Conservation (phyloP, 2,113 vertebrate genomes). For the Callionymus lyra region DNA sequence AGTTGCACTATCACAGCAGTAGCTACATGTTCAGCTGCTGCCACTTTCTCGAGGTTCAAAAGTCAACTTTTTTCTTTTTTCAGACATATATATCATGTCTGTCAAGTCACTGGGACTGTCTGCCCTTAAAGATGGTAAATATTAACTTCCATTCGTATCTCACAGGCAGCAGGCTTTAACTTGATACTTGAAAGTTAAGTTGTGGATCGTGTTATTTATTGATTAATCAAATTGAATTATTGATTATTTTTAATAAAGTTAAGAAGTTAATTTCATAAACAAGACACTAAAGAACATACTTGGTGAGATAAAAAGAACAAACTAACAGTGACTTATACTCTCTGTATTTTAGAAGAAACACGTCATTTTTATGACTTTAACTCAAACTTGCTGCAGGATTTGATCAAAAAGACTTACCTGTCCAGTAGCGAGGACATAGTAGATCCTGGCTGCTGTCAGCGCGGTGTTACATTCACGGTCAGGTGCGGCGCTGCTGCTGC, state of each 20-base stretch:
- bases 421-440: background rate
- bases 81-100: background rate
- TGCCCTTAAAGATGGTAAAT: background rate
- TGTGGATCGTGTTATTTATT: no score
- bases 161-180: no score
- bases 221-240: background rate
- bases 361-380: background rate
- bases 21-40: background rate
- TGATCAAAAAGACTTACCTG: background rate
- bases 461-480: conserved; percentile 11
- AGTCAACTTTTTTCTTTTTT: background rate
- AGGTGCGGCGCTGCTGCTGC: conserved; percentile 19
- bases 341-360: no score
- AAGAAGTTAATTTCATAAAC: background rate
- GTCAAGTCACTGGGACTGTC: background rate
- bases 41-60: background rate
- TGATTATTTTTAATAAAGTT: no score
- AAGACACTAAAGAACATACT: background rate
- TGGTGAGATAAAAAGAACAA: no score
- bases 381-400: background rate
- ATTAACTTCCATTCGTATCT: no score
- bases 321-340: no score
- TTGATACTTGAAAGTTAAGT: no score
- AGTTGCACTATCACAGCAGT: conserved; percentile 25
- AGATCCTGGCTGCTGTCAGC: conserved; percentile 8